These are phyloP conservation scores for Phymorhynchus buccinoides DNA, from an alignment of 1,140 invertebrate genomes.

Conservation along the genomic window DNA sequence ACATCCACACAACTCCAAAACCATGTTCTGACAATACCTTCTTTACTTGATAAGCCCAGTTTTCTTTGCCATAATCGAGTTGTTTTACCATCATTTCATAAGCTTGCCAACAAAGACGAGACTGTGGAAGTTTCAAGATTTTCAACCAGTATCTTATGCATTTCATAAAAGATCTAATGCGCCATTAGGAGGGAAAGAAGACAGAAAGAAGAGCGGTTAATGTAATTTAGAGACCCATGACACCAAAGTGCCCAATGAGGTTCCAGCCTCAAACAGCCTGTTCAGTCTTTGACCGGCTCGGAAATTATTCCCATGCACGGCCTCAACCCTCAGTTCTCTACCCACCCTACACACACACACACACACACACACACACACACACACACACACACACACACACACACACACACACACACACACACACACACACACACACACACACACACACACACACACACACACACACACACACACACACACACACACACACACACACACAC, in stretches of 20 bases:
- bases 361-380: conserved; percentile 17
- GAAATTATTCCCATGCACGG: background rate
- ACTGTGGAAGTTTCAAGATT: no score
- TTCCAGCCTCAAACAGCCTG: no score
- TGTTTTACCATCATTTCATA: no score
- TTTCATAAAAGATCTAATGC: background rate
- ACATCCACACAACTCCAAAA: no score
- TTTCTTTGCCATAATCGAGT: no score
- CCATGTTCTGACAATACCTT: no score
- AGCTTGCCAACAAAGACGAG: no score
- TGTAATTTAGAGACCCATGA: background rate
- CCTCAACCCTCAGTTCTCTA: background rate
- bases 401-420: conserved; percentile 10
- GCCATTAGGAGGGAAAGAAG: background rate
- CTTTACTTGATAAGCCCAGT: no score
- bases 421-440: conserved; percentile 20
- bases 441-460: conserved; percentile 19
- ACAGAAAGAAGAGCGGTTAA: background rate
- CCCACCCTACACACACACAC: conserved; percentile 7
- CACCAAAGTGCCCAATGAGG: no score
- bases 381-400: conserved; percentile 29
- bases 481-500: conserved; percentile 30
- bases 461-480: conserved; percentile 26
- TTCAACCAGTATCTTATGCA: no score
- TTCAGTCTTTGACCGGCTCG: no score